Base-by-base conservation (phyloP, 2,888 invertebrate genomes). In the Chelonus formosanus region DNA sequence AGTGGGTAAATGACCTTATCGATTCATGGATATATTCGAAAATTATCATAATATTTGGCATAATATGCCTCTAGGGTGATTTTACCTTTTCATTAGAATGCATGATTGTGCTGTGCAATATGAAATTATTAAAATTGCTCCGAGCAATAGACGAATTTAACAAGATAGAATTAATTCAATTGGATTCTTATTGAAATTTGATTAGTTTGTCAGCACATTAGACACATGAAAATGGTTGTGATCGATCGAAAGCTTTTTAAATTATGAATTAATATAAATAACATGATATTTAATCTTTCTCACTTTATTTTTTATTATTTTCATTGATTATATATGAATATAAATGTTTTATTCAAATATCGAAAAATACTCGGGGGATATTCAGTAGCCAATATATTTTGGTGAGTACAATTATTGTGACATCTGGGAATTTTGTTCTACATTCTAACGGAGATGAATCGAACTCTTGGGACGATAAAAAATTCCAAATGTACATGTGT, bases 11-110 rank as follows among this genome's bases (percentile, higher is more conserved):
- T 35, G 36, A 10, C 52, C 48, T 10, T 57, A 40, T 36, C 20
- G 5, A 8, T 3, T 31, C 44, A 34, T 32, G 50, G 40, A 7
- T 32, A 7, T 10, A 64, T 61, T 32, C 55, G 44, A 60, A 50
- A 32, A 55, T 60, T 60, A 40, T 7, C 6, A 44, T 47, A 55
- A 56, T 53, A 61, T 65, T 55, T 48, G 36, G 48, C 32, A 56
- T 56, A 65, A 65, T 50, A 40, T 8, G 36, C 56, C 61, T 48
- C 65, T 3, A 35, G 55, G 61, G 65, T 55, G 10, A 44, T 60
- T 65, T 50, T 43, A 60, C 48, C 61, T 56, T 56, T 61, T 43
- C 52, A 65, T 65, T 50, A 61, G 34, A 55, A 53, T 50, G 50
- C 35, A 44, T 20, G 52, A 57, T 20, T 5, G 34, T n/a, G 45